Evolutionary conservation across 2,888 invertebrate species (phyloP).

Genomic region (Nezara viridula): DNA sequence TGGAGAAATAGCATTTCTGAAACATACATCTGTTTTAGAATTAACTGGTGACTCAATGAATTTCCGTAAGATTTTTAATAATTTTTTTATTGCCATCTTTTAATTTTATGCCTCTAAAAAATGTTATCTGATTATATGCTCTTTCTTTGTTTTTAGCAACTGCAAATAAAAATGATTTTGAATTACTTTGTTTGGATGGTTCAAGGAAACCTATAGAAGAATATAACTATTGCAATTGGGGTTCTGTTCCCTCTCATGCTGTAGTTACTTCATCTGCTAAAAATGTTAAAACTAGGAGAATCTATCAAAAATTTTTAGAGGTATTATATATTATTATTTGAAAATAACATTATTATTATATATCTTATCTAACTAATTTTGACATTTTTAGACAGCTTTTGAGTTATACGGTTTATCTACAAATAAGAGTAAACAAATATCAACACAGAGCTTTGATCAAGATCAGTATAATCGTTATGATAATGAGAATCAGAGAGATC

Average conservation of each 20-base stretch:
- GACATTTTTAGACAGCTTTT: constrained; percentile 75
- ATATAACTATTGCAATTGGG: constrained; percentile 87
- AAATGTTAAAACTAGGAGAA: constrained; percentile 71
- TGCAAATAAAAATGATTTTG: constrained; percentile 79
- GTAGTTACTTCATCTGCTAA: constrained; percentile 89
- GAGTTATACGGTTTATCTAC: constrained; percentile 66
- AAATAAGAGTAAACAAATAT: constrained; percentile 60
- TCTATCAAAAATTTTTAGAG: constrained; percentile 69
- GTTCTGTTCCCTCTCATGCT: constrained; percentile 85
- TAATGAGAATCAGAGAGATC: constrained; percentile 54
- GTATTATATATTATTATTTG: constrained; percentile 1
- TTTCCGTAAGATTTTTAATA: constrained; percentile 71
- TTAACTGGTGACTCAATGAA: constrained; percentile 75
- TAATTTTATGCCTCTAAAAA: not conserved
- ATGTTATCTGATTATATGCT: not conserved
- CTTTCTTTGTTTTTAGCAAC: constrained; percentile 71
- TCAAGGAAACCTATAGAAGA: constrained; percentile 77
- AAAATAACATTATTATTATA: not conserved
- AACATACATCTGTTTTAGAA: constrained; percentile 85
- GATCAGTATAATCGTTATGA: constrained; percentile 64
- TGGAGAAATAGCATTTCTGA: constrained; percentile 92
- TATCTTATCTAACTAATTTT: not conserved
- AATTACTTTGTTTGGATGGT: constrained; percentile 87
- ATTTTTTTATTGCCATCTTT: constrained; percentile 48
- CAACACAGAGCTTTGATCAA: constrained; percentile 67